Conservation (phyloP, 2,888 invertebrate species). For the Drosophila barbarae region DNA sequence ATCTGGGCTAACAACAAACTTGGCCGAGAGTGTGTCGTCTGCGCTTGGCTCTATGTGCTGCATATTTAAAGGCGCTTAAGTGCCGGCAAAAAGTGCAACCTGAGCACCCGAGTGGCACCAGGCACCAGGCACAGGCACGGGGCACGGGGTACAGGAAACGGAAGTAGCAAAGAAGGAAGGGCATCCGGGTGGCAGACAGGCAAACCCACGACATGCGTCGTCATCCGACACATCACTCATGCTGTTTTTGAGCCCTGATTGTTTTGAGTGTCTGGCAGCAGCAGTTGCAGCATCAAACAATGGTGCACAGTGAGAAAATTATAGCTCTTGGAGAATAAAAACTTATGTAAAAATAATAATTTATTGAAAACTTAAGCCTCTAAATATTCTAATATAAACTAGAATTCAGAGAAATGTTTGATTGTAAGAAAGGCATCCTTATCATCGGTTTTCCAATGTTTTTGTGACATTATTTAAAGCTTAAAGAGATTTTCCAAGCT, state of each 20-base stretch:
- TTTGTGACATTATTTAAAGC: neutral
- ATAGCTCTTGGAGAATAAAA: neutral
- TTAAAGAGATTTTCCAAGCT: neutral
- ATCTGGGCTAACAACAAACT: slow-evolving; percentile 41
- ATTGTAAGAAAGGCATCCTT: neutral
- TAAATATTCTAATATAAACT: neutral
- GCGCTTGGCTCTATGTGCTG: slow-evolving; percentile 51
- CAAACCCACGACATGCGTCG: slow-evolving; percentile 25
- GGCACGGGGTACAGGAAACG: slow-evolving; percentile 3
- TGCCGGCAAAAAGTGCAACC: slow-evolving; percentile 62
- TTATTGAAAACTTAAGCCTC: accelerated
- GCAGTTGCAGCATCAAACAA: slow-evolving; percentile 20
- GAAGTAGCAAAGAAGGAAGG: slow-evolving; percentile 7
- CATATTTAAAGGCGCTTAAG: slow-evolving; percentile 72
- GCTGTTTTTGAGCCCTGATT: slow-evolving; percentile 65
- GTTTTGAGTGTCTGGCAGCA: slow-evolving; percentile 59
- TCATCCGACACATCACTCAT: slow-evolving; percentile 65
- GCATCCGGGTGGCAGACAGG: slow-evolving; percentile 6
- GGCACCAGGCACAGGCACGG: neutral
- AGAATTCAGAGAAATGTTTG: neutral
- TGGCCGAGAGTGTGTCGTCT: slow-evolving; percentile 29
- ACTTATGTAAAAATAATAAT: neutral
- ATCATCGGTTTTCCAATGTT: neutral
- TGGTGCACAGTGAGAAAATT: neutral
- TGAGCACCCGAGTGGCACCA: slow-evolving; percentile 26